Percentiles rank a stretch among this genome's conserved stretches.
Conservation (phyloP, 2,113 vertebrate species). For the Elgaria multicarinata region DNA sequence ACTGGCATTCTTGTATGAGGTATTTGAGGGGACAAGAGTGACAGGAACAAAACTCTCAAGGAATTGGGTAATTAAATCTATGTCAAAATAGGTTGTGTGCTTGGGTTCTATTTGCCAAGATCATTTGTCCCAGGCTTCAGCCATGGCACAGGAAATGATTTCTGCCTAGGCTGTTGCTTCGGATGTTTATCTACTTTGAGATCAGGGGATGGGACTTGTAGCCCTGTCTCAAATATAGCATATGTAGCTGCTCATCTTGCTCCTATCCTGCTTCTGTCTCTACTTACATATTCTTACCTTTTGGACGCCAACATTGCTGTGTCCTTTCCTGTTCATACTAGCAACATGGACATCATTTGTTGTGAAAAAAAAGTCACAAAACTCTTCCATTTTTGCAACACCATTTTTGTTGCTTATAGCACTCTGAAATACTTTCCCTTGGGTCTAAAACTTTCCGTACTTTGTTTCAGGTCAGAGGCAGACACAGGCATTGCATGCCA, state of each 20-base stretch:
- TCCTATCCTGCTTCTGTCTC: neutral
- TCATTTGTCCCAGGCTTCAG: neutral
- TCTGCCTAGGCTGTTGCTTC: neutral
- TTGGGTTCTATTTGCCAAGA: neutral
- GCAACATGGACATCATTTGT: neutral
- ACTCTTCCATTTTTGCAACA: constrained; percentile 45
- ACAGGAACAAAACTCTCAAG: neutral
- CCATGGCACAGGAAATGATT: neutral
- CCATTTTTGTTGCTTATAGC: constrained; percentile 27
- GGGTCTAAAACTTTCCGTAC: neutral
- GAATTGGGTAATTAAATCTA: neutral
- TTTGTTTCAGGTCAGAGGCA: constrained; percentile 36
- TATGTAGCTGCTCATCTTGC: neutral
- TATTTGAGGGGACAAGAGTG: neutral
- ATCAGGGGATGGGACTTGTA: neutral
- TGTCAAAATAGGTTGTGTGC: neutral
- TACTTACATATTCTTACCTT: neutral
- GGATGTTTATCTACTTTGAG: neutral
- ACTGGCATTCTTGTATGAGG: neutral
- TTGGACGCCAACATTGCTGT: neutral
- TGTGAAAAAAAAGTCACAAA: neutral
- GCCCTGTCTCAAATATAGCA: accelerated
- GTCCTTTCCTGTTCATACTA: neutral
- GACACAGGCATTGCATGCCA: neutral
- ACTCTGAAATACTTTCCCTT: constrained; percentile 33